These are phyloP conservation scores for Mionectes macconnelli DNA, from an alignment of 2,113 vertebrate species.

Conservation along the genomic window DNA sequence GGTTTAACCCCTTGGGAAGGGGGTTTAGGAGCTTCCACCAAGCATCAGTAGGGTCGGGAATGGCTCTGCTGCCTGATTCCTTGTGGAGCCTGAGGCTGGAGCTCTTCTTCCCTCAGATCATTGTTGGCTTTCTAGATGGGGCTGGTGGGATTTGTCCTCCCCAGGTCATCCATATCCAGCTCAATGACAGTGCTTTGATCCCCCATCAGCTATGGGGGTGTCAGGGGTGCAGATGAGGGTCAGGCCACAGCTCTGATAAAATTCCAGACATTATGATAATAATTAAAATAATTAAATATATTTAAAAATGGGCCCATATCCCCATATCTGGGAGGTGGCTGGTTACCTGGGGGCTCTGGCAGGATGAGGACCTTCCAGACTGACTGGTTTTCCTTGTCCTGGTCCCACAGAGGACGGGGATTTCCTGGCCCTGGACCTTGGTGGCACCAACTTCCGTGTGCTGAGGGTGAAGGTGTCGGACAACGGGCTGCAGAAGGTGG, in stretches of 20 bases:
- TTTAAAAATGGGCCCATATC: not conserved
- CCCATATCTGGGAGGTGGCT: not conserved
- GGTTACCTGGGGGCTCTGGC: accelerated
- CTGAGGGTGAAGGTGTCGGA: conserved; percentile 88
- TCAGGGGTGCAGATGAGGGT: not conserved
- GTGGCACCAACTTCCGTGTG: conserved; percentile 91
- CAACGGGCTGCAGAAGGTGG: conserved; percentile 86
- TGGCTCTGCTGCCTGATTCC: not conserved
- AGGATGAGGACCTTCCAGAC: accelerated
- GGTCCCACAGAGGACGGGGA: conserved; percentile 85
- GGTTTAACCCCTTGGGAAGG: not conserved
- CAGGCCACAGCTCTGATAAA: not conserved
- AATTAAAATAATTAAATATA: accelerated
- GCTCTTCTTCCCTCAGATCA: not conserved
- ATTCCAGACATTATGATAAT: accelerated
- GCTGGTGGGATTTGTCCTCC: not conserved
- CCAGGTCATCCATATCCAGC: no score
- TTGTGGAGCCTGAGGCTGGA: not conserved
- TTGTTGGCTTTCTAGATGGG: not conserved
- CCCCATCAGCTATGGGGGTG: accelerated
- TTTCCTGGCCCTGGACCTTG: conserved; percentile 91
- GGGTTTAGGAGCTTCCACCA: accelerated
- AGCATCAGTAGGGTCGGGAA: not conserved
- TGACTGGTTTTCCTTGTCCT: not conserved
- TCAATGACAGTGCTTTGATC: not conserved